A percentile compares a stretch with the other conserved stretches of the same genome.
These are phyloP conservation scores for Bombus haemorrhoidalis DNA, from an alignment of 1,140 invertebrate genomes.

Conservation along the genomic window DNA sequence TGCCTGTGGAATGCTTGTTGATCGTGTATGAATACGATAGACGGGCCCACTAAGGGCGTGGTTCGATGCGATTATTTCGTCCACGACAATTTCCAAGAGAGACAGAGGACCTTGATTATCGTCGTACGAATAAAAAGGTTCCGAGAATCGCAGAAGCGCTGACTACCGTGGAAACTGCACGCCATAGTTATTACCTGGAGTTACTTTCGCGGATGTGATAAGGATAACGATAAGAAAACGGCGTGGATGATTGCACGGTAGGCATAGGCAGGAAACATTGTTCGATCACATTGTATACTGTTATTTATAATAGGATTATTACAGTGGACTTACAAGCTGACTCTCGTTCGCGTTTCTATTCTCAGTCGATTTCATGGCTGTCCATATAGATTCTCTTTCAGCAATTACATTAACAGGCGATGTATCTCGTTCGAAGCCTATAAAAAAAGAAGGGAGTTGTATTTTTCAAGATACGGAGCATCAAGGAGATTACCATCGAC, in stretches of 20 bases:
- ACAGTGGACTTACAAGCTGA: background rate
- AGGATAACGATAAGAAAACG: slow-evolving; percentile 2
- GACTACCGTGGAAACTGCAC: slow-evolving; percentile 3
- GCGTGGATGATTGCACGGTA: background rate
- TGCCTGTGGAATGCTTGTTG: slow-evolving; percentile 40
- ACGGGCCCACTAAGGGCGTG: slow-evolving; percentile 62
- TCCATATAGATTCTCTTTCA: background rate
- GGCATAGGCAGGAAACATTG: background rate
- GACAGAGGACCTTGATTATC: slow-evolving; percentile 5
- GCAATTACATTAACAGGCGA: background rate
- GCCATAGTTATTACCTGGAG: background rate
- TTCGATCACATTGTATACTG: background rate
- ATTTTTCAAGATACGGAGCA: background rate
- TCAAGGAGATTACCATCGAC: background rate
- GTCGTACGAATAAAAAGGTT: background rate
- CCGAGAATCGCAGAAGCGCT: background rate
- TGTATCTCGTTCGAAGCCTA: background rate
- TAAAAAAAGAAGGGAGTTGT: background rate
- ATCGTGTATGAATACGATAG: background rate
- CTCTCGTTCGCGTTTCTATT: background rate
- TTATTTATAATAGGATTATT: slow-evolving; percentile 15
- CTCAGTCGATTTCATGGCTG: background rate
- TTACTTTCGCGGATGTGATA: background rate
- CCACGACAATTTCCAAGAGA: slow-evolving; percentile 1
- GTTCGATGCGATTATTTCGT: slow-evolving; percentile 64